These are phyloP conservation scores for Tamandua tetradactyla DNA, from an alignment of 2,797 vertebrate genomes.

Conservation along the genomic window DNA sequence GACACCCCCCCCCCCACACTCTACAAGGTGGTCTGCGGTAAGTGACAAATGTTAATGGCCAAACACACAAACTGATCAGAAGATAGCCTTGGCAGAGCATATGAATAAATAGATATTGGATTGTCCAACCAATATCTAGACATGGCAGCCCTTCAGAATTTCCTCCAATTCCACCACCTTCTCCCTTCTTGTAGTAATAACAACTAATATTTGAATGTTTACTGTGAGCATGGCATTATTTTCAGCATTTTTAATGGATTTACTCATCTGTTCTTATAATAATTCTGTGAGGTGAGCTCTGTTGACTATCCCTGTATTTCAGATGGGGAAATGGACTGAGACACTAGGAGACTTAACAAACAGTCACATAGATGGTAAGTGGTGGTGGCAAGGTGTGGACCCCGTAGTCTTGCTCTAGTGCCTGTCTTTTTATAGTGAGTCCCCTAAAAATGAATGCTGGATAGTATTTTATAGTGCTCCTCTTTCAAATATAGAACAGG, in stretches of 20 bases:
- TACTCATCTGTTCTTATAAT: not conserved
- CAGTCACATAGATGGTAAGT: not conserved
- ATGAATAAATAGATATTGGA: not conserved
- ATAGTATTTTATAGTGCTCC: not conserved
- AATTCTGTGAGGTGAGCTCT: not conserved
- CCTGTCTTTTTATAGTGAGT: not conserved
- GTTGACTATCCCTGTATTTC: not conserved
- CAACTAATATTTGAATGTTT: not conserved
- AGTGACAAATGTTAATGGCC: not conserved
- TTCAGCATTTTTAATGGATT: not conserved
- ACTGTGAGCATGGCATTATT: not conserved
- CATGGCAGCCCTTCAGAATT: not conserved
- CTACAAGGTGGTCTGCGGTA: not conserved
- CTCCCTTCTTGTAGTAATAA: not conserved
- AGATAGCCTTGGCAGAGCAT: not conserved
- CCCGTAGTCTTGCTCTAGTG: not conserved
- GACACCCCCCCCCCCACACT: no score
- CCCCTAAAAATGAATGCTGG: not conserved
- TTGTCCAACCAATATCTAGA: not conserved
- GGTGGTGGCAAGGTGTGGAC: not conserved
- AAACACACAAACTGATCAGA: not conserved
- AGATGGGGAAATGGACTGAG: not conserved
- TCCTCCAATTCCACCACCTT: not conserved
- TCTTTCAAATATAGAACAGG: slow-evolving; percentile 14
- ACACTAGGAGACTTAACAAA: not conserved